phyloP scores from a whole-genome alignment of 1,140 invertebrate genomes.

The Microplitis demolitor region DNA sequence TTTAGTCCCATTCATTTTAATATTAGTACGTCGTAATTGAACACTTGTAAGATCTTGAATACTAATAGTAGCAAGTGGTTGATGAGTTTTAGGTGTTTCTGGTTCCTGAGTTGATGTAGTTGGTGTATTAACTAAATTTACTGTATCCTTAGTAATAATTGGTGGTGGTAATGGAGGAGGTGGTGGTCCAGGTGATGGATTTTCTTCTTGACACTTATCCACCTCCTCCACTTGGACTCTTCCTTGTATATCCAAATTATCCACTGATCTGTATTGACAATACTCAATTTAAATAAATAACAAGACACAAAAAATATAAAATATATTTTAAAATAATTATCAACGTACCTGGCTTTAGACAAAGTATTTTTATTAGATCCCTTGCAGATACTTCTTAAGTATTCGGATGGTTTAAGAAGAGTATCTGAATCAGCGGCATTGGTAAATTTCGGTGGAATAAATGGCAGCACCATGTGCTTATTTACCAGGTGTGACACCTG shows the following conservation, averaged over 20 bases:
- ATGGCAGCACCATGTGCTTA: constrained; percentile 82
- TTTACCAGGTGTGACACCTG: constrained; percentile 69
- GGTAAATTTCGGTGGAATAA: constrained; percentile 87
- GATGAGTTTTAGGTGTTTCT: constrained; percentile 62
- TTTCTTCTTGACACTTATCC: constrained; percentile 35
- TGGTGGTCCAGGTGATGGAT: constrained; percentile 55
- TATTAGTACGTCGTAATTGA: constrained; percentile 73
- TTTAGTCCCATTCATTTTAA: constrained; percentile 74
- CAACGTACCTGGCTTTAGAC: constrained; percentile 55
- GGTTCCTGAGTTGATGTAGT: constrained; percentile 32
- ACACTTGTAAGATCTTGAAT: constrained; percentile 85
- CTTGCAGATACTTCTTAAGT: constrained; percentile 80
- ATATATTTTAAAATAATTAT: not conserved
- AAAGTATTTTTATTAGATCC: constrained; percentile 46
- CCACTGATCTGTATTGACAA: constrained; percentile 49
- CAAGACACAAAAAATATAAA: not conserved
- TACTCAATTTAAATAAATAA: not conserved
- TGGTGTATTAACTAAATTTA: not conserved
- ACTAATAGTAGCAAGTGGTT: constrained; percentile 81
- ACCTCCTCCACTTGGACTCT: constrained; percentile 32
- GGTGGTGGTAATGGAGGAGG: constrained; percentile 64
- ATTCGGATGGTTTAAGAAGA: constrained; percentile 90
- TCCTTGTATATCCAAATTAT: constrained; percentile 58
- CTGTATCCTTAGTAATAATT: constrained; percentile 24
- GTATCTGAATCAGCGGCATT: constrained; percentile 73